Evolutionary conservation across 2,113 vertebrate species (phyloP).

Genomic region (Peromyscus leucopus): DNA sequence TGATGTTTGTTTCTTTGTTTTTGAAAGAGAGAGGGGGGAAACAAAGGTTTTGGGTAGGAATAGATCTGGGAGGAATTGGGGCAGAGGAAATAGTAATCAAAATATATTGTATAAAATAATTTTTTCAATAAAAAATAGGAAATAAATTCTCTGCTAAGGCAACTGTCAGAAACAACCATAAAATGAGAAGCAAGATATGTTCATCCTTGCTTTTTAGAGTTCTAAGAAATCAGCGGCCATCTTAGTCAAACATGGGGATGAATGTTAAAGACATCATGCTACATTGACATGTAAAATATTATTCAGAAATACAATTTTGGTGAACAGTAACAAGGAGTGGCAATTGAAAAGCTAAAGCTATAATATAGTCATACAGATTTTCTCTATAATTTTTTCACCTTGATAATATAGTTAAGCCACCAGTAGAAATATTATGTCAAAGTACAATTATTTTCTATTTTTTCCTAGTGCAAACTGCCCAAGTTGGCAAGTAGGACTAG

Average conservation of each 20-base stretch:
- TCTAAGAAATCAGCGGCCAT: slow-evolving; percentile 38
- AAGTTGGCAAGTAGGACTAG: neutral
- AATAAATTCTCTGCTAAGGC: slow-evolving; percentile 5
- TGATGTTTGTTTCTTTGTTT: neutral
- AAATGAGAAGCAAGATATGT: neutral
- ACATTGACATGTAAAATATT: neutral
- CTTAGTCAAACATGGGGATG: neutral
- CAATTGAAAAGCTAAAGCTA: neutral
- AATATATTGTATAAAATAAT: neutral
- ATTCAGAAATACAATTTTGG: neutral
- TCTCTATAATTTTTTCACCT: slow-evolving; percentile 6
- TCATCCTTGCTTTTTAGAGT: neutral
- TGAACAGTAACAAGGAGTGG: neutral
- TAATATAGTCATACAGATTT: neutral
- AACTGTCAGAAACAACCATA: neutral
- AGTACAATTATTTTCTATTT: slow-evolving; percentile 51
- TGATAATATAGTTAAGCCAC: slow-evolving; percentile 38
- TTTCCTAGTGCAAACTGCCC: neutral
- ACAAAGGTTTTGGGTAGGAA: neutral
- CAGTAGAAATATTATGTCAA: slow-evolving; percentile 40
- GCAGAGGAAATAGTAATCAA: neutral
- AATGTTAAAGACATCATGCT: neutral
- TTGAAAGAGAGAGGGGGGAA: neutral
- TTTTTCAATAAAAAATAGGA: neutral
- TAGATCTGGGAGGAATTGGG: neutral